Evolutionary conservation across 2,888 invertebrate genomes (phyloP).

Genomic region (Liopterus haemorrhoidalis): DNA sequence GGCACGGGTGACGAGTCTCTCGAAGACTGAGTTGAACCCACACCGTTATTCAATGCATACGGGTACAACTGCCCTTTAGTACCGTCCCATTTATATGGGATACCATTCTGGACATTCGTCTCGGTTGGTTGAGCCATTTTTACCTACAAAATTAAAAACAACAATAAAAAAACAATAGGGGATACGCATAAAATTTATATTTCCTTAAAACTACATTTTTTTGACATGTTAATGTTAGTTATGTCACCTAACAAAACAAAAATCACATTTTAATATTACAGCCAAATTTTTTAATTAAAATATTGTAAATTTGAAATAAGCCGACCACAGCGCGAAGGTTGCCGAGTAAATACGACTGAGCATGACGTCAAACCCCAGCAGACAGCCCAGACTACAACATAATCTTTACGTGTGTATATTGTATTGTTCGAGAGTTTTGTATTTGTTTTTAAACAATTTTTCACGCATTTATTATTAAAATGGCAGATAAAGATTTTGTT

Average conservation of each 20-base stretch:
- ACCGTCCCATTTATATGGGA: constrained; percentile 16
- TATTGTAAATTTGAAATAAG: no score
- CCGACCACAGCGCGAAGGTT: no score
- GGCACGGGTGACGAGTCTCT: constrained; percentile 43
- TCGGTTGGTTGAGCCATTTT: constrained; percentile 18
- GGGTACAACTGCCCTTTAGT: constrained; percentile 5
- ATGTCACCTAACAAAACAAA: background rate
- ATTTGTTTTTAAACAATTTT: no score
- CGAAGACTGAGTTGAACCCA: constrained; percentile 43
- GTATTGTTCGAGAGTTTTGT: no score
- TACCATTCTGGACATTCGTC: constrained; percentile 17
- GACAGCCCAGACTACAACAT: no score
- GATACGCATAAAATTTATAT: constrained; percentile 1
- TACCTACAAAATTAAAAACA: constrained; percentile 10
- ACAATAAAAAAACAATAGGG: constrained; percentile 1
- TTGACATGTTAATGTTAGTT: background rate
- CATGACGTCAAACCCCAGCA: no score
- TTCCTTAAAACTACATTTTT: no score
- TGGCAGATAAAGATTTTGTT: no score
- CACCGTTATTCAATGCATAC: constrained; percentile 35
- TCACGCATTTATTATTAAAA: no score
- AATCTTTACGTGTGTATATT: no score
- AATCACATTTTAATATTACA: background rate
- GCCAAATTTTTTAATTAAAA: background rate
- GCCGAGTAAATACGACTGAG: no score